Base-by-base conservation (phyloP, 2,797 vertebrate genomes). In the Acipenser ruthenus region DNA sequence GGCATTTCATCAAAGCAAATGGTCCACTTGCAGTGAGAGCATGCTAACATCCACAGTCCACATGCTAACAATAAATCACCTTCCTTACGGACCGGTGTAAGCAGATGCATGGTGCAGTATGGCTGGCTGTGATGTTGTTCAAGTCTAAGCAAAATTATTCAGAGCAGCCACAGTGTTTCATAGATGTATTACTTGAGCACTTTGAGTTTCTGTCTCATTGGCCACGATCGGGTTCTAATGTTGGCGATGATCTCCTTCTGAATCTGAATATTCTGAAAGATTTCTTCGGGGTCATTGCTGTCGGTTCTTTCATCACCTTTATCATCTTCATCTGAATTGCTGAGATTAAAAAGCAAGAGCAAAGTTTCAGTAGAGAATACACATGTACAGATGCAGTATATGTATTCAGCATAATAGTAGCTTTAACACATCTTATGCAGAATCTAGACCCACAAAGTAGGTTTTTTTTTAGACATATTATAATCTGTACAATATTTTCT, bases 251-350 rank as follows among this genome's bases (percentile, higher is more conserved):
- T 92, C 70, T 99, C 96, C 73, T 98, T 98, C 86, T 98, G 96
- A 74, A 93, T 88, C 85, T 99, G 96, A 75, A 99, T 97, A 74
- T 95, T 98, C 88, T 98, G 96, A 72, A 99, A 98, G 83, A 98
- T 89, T 69, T 93, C 92, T 76, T 98, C 96, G 0, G 96, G 95
- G 73, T 98, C 94, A 1, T 87, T 93, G 79, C 88, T 94, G 69
- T 95, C 94, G 64, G 86, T 85, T 3, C 87, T 81, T 63, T 91
- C 93, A 49, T 90, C 92, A 1, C 84, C 82, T 23, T 82, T 85
- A 48, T 92, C 90, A 1, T 93, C 93, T 15, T 85, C 84, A 0
- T 96, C 95, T 0, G 93, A 93, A 70, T 84, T 91, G 78, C 95
- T 98, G 75, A 50, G 64, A 66, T 4, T 37, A 37, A 37, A 37